phyloP scores from a whole-genome alignment of 2,888 invertebrate genomes.

The Lasioglossum marginatum region DNA sequence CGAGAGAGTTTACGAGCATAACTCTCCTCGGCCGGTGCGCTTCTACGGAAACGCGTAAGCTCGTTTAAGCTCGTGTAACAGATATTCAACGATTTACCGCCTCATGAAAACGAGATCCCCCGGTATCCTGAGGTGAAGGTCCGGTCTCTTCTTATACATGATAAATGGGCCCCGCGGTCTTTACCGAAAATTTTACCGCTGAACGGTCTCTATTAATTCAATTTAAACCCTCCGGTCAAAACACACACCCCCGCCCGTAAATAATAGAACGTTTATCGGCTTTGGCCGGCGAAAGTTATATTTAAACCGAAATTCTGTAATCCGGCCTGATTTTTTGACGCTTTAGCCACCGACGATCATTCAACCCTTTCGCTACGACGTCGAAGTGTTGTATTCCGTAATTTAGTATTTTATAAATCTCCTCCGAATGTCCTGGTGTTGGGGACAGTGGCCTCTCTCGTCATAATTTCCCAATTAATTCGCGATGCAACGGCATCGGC shows the following conservation, averaged over 20 bases:
- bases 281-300: background rate
- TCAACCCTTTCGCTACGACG: background rate
- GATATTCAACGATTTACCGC: constrained; percentile 52
- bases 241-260: background rate
- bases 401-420: too few species aligned
- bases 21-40: constrained; percentile 21
- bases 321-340: background rate
- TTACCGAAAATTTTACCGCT: constrained; percentile 18
- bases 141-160: constrained; percentile 6
- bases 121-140: constrained; percentile 10
- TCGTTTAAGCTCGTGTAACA: constrained; percentile 48
- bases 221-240: constrained; percentile 7
- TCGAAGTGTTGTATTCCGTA: too few species aligned
- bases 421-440: too few species aligned
- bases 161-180: constrained; percentile 12
- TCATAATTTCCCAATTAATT: too few species aligned
- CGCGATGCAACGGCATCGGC: too few species aligned
- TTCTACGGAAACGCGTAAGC: constrained; percentile 38
- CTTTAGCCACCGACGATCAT: background rate
- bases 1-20: constrained; percentile 48
- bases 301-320: background rate
- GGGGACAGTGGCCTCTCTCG: too few species aligned
- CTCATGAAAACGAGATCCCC: constrained; percentile 11
- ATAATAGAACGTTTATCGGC: background rate
- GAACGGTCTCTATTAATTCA: background rate